Base-by-base conservation (phyloP, 2,888 invertebrate species). In the Phalangium opilio region DNA sequence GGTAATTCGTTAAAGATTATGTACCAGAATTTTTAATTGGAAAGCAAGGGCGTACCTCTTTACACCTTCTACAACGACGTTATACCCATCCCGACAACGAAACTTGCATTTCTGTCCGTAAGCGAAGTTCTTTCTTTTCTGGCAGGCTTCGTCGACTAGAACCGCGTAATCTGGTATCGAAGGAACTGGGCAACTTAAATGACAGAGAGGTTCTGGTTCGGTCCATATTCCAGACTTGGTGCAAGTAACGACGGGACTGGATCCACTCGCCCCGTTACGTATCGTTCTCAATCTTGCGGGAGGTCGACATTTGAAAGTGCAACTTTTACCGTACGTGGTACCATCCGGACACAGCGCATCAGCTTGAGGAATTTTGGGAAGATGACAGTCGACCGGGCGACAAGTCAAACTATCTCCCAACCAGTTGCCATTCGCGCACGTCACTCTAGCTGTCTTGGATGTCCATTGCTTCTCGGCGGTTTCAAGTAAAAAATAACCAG, bases 281-380 rank as follows among this genome's bases (percentile, higher is more conserved):
- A n/a, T 17, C n/a, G 38, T 38, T 38, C 38, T 35, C 17, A 44
- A 38, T 19, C 44, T 21, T 19, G 44, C 44, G n/a, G 44, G 44
- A 1, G 36, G 20, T 38, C 19, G 17, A 20, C 44, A 44, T 20
- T 44, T 44, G 21, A 44, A 44, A 17, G n/a, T 19, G 21, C 44
- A 44, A 5, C n/a, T 18, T 20, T 36, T 35, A 11, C 36, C 44
- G 19, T 20, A 36, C 4, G 38, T 44, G 11, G 44, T 44, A 36
- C 44, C 44, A 4, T 44, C 38, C 5, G 44, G 44, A 44, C 44
- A 44, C 15, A 19, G 19, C 2, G 39, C 38, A 19, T 38, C 36
- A 17, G 44, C 44, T 15, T 44, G 44, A 8, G 38, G 15, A 14
- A 44, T 20, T 20, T 3, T 19, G 4, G 44, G 44, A 15, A 14